Conservation (phyloP, 2,797 vertebrate species). For the Menidia menidia region DNA sequence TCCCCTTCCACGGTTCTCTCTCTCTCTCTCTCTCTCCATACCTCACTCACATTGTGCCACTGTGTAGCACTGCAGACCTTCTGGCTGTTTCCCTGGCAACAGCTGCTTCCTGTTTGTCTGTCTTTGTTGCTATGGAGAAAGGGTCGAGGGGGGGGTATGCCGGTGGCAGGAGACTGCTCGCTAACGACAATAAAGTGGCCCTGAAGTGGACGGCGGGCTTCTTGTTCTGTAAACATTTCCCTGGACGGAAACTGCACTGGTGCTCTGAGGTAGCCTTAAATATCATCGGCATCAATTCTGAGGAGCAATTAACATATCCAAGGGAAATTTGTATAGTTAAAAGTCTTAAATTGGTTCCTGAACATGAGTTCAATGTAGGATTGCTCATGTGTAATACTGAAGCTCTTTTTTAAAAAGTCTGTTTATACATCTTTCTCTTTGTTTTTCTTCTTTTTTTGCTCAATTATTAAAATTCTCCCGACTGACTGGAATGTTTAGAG, state of each 20-base stretch:
- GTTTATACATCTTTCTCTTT: neutral
- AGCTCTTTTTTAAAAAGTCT: neutral
- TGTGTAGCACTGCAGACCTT: slow-evolving; percentile 63
- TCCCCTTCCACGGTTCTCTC: slow-evolving; percentile 42
- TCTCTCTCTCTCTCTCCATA: slow-evolving; percentile 61
- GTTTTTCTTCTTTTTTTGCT: neutral
- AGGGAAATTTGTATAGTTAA: slow-evolving; percentile 6
- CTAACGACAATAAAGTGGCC: slow-evolving; percentile 40
- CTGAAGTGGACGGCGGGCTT: slow-evolving; percentile 41
- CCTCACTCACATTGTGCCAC: slow-evolving; percentile 71
- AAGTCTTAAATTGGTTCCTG: neutral
- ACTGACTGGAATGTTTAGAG: slow-evolving; percentile 6
- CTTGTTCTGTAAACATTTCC: slow-evolving; percentile 25
- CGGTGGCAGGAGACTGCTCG: slow-evolving; percentile 10
- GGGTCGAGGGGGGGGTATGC: slow-evolving; percentile 31
- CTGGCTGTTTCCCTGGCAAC: slow-evolving; percentile 84
- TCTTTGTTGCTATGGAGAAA: slow-evolving; percentile 68
- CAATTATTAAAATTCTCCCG: neutral
- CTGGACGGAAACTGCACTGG: slow-evolving; percentile 10
- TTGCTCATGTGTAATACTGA: neutral
- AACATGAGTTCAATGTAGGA: slow-evolving; percentile 6
- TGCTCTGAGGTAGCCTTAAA: neutral
- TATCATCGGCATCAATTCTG: neutral
- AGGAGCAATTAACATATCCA: slow-evolving; percentile 17
- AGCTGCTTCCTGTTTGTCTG: slow-evolving; percentile 85